Evolutionary conservation across 2,113 vertebrate genomes (phyloP).

Genomic region (Myiozetetes cayanensis): DNA sequence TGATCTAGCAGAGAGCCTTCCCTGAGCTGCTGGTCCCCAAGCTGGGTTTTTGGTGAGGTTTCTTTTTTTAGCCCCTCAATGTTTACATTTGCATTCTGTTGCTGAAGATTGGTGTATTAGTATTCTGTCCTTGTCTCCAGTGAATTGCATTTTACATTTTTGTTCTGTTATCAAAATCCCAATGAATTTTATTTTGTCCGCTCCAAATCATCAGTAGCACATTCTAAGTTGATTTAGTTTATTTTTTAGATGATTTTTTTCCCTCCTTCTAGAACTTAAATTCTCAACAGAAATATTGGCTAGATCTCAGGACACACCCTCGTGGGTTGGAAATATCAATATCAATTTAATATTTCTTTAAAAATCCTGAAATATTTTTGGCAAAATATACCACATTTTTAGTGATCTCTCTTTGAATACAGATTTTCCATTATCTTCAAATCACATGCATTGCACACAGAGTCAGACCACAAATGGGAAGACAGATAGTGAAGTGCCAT

Average conservation of each 20-base stretch:
- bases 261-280: fast-evolving
- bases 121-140: not conserved
- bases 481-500: not conserved
- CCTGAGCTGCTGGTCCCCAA: not conserved
- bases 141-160: not conserved
- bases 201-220: not conserved
- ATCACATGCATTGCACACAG: not conserved
- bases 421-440: not conserved
- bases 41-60: not conserved
- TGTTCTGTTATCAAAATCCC: not conserved
- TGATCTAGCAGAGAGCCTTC: not conserved
- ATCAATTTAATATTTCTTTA: not conserved
- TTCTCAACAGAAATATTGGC: not conserved
- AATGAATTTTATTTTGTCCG: not conserved
- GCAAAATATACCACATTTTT: not conserved
- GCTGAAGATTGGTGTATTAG: not conserved
- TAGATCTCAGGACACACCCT: not conserved
- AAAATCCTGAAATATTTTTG: not conserved
- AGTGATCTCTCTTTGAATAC: not conserved
- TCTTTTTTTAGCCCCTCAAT: not conserved
- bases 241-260: not conserved
- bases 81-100: not conserved
- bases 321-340: not conserved
- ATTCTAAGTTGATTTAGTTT: not conserved
- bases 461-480: not conserved